Evolutionary conservation across 2,888 invertebrate species (phyloP), one percentile per base, ranked within the genome.

Genomic region (Diploptera punctata): DNA sequence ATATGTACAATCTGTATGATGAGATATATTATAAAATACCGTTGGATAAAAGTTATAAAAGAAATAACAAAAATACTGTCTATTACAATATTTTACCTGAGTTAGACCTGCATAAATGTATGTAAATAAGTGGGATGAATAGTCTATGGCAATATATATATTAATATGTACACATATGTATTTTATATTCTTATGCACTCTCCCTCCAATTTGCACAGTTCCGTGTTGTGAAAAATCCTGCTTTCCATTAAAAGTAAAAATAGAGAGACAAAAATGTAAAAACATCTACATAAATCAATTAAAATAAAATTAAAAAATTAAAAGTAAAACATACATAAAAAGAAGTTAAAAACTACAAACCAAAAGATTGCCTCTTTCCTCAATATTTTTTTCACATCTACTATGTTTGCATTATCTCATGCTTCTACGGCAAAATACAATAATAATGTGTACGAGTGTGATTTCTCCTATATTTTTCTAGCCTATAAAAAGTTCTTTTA

Each of bases 401-500:
- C 71, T 71, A 72, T 70, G 72, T 67, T 67, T 47, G 65, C 68
- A 49, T 69, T 67, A n/a, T 74, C 68, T 65, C 65, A 71, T 72
- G 67, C 71, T 44, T 72, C 73, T 75, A 75, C 72, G 65, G 74
- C 73, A 75, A 75, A 75, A 74, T 75, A 75, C 72, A 70, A 33
- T 71, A 65, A 71, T 73, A 75, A 65, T 74, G 74, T 73, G 73
- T 73, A 71, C 47, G 71, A 73, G 71, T 74, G 74, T 74, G 71
- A 54, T 61, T 72, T 73, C 60, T 60, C 68, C 68, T 72, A 68
- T 54, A 62, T 69, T 70, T 68, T 75, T 72, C 74, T 75, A 75
- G n/a, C 74, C 77, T 77, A 77, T 76, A 77, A 77, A 77, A 75
- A 76, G 72, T 72, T 76, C 61, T 77, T 76, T 75, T 74, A 74